Evolutionary conservation across 1,140 invertebrate genomes (phyloP), one percentile per base, ranked within the genome.

Genomic region (Drosophila orosa): DNA sequence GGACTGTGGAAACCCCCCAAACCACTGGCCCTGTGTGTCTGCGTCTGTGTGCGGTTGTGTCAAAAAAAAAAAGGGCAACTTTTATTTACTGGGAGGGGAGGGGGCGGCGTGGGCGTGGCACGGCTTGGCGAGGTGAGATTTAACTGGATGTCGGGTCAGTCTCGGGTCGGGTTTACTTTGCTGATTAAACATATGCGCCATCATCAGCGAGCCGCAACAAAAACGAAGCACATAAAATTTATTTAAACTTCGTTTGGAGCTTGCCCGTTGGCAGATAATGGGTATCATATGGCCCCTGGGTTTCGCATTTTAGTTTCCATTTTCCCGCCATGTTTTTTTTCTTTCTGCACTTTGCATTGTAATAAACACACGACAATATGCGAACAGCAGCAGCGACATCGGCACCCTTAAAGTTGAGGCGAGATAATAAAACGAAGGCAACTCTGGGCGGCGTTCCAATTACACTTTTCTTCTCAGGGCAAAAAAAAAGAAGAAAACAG

Each of bases 311-410:
- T 87, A 86, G 84, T 87, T 85, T 17, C 24, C 25, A 35, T 50
- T 50, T 47, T 31, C 9, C 24, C 44, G 29, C 22, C n/a, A n/a
- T 9, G 22, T 45, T 44, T 24, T 45, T 44, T 31, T 55, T 17
- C 24, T 82, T 79, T 76, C 25, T 75, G 66, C 79, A 86, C 66
- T 86, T 83, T 78, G 71, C 79, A 62, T 76, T 68, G 79, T 76
- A 86, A 83, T 86, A 86, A 86, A 86, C 80, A 86, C 63, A 66
- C 76, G 75, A 89, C 83, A 87, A 87, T 87, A 86, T 74, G 78
- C 74, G 69, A 74, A 42, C 58, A 62, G 40, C 71, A 42, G 40
- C 60, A 24, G 22, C 47, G 39, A 59, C 73, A 74, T 56, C 72
- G 42, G 55, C 65, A 42, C 65, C 63, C 74, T 57, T 44, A 42